A percentile compares a stretch with the other conserved stretches of the same genome.
These are phyloP conservation scores for Nylanderia fulva DNA, from an alignment of 1,140 invertebrate species.

Conservation along the genomic window DNA sequence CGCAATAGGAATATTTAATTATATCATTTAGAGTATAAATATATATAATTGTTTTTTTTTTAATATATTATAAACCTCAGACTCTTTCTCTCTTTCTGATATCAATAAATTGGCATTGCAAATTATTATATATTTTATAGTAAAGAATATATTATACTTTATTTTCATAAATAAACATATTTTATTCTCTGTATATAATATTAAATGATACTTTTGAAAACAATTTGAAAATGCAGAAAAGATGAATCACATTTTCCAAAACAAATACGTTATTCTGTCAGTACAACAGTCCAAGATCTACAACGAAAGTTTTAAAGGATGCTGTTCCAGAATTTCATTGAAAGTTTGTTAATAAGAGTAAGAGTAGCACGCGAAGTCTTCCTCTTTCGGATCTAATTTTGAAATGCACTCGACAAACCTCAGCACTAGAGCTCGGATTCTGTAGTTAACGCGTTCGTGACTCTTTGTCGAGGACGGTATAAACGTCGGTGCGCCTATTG, in stretches of 20 bases:
- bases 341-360: conserved; percentile 62
- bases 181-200: not conserved
- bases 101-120: conserved; percentile 18
- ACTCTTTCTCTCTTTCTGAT: not conserved
- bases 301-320: not conserved
- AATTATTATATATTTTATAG: conserved; percentile 32
- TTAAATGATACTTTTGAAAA: not conserved
- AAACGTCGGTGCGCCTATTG: conserved; percentile 27
- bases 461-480: conserved; percentile 21
- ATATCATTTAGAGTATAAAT: conserved; percentile 6
- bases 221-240: not conserved
- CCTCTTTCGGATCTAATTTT: conserved; percentile 3
- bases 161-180: not conserved
- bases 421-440: not conserved
- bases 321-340: not conserved
- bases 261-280: conserved; percentile 6
- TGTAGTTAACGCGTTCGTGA: conserved; percentile 6
- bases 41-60: not conserved
- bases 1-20: not conserved
- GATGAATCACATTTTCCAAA: not conserved
- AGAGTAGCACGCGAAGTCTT: not conserved
- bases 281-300: not conserved
- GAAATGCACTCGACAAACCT: conserved; percentile 33
- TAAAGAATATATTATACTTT: not conserved
- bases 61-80: not conserved